phyloP scores from a whole-genome alignment of 2,797 vertebrate genomes.

The Poeciliopsis gracilis region DNA sequence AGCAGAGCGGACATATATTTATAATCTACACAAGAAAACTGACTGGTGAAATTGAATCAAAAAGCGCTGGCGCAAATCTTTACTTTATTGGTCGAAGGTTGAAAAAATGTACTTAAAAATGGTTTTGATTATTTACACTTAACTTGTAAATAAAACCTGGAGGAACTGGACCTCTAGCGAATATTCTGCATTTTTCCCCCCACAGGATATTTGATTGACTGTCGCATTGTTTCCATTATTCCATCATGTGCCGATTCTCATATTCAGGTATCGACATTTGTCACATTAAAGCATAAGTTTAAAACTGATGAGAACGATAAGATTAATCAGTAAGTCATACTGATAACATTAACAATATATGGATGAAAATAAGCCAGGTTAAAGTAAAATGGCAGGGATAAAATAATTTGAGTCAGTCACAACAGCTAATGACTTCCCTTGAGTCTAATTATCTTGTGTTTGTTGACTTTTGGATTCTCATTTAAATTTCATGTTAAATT shows the following conservation, averaged over 20 bases:
- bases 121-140: not conserved
- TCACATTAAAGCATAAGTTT: not conserved
- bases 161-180: not conserved
- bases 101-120: not conserved
- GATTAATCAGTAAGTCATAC: not conserved
- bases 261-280: not conserved
- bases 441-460: conserved; percentile 2
- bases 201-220: not conserved
- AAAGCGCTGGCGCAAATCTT: not conserved
- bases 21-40: not conserved
- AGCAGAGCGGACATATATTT: not conserved
- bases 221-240: not conserved
- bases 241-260: not conserved
- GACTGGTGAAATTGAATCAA: not conserved
- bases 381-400: conserved; percentile 7
- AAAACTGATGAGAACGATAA: not conserved
- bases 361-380: conserved; percentile 2
- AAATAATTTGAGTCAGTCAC: not conserved
- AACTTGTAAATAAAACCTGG: not conserved
- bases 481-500: not conserved
- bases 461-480: not conserved
- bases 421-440: conserved; percentile 1
- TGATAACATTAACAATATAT: not conserved
- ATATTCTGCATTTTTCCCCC: not conserved
- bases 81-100: not conserved